A percentile compares a stretch with the other conserved stretches of the same genome.
Evolutionary conservation across 2,888 invertebrate genomes (phyloP).

Genomic region (Nysson spinosus): DNA sequence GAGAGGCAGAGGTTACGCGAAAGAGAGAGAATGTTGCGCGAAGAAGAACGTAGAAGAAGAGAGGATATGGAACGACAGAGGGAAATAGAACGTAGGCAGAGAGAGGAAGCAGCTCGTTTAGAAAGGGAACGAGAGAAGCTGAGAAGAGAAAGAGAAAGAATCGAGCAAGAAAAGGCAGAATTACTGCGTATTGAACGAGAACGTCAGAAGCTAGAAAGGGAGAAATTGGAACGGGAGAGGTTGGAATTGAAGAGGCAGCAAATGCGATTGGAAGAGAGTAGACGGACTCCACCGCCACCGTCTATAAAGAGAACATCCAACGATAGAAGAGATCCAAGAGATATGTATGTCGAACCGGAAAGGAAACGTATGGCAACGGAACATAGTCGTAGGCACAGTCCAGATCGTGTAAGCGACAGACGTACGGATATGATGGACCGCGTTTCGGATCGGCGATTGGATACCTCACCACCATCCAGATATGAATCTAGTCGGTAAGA

Average conservation of each 20-base stretch:
- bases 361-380: conserved; percentile 73
- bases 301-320: conserved; percentile 70
- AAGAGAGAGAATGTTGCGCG: conserved; percentile 86
- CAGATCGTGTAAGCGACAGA: conserved; percentile 70
- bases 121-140: conserved; percentile 90
- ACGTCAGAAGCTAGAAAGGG: conserved; percentile 86
- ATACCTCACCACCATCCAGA: conserved; percentile 68
- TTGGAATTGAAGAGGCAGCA: conserved; percentile 90
- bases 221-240: conserved; percentile 87
- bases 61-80: conserved; percentile 88
- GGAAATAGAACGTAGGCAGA: conserved; percentile 89
- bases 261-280: conserved; percentile 77
- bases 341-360: conserved; percentile 72
- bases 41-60: conserved; percentile 88
- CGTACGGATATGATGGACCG: conserved; percentile 72
- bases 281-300: conserved; percentile 67
- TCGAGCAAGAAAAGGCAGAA: conserved; percentile 93
- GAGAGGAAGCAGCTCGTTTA: conserved; percentile 90
- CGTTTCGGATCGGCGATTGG: conserved; percentile 72
- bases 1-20: conserved; percentile 87
- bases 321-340: conserved; percentile 72
- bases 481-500: conserved; percentile 71
- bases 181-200: conserved; percentile 90
- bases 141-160: conserved; percentile 89
- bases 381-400: conserved; percentile 70